Evolutionary conservation across 2,113 vertebrate species (phyloP).

Genomic region (Todiramphus chloris): DNA sequence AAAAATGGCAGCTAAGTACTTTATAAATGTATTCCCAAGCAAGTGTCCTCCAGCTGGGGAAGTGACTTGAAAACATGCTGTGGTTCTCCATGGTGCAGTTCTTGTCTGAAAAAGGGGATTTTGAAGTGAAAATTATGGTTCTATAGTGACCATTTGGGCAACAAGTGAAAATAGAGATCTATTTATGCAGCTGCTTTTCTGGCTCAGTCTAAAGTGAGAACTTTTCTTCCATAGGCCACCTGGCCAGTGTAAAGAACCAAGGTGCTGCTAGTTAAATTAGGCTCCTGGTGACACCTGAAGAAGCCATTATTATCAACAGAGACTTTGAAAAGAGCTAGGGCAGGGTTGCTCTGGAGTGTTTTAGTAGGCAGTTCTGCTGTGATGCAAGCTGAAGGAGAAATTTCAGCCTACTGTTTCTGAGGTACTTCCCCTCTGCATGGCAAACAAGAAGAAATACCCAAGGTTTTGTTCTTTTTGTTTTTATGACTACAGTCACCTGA

Average conservation of each 20-base stretch:
- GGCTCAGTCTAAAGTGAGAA: neutral
- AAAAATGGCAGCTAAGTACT: neutral
- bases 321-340: neutral
- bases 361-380: neutral
- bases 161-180: neutral
- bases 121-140: neutral
- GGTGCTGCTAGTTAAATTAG: neutral
- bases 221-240: neutral
- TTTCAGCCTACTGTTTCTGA: neutral
- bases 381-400: neutral
- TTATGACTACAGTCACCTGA: neutral
- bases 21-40: accelerated
- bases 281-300: neutral
- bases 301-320: neutral
- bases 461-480: neutral
- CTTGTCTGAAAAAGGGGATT: neutral
- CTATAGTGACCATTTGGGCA: neutral
- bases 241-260: neutral
- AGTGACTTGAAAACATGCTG: neutral
- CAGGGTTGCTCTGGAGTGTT: neutral
- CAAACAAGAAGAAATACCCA: neutral
- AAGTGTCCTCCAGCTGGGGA: neutral
- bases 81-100: neutral
- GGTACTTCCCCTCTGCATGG: neutral
- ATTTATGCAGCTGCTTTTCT: neutral